These are phyloP conservation scores for Netelia virgata DNA, from an alignment of 2,888 invertebrate genomes.

Conservation along the genomic window DNA sequence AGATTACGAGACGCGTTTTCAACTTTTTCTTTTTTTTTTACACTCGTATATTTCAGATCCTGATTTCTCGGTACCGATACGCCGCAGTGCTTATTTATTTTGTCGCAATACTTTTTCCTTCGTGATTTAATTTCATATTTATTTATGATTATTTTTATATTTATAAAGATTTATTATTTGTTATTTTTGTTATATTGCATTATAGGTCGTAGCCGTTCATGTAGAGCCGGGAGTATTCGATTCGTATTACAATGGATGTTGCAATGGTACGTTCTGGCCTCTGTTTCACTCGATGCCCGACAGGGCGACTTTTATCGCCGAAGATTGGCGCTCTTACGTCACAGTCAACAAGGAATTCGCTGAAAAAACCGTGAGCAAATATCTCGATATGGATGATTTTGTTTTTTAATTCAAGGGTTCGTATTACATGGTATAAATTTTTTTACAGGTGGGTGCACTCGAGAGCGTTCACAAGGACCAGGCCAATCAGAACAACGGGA, in stretches of 20 bases:
- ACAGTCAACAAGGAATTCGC: slow-evolving; percentile 94
- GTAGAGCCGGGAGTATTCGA: slow-evolving; percentile 92
- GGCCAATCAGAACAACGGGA: slow-evolving; percentile 80
- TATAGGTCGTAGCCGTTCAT: slow-evolving; percentile 92
- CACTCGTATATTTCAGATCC: slow-evolving; percentile 41
- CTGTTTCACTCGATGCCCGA: slow-evolving; percentile 97
- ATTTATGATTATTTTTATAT: neutral
- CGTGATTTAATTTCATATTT: neutral
- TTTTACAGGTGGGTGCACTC: slow-evolving; percentile 78
- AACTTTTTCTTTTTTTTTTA: slow-evolving; percentile 38
- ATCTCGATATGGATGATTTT: too few relatives aligned
- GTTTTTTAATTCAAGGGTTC: too few relatives aligned
- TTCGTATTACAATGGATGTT: slow-evolving; percentile 96
- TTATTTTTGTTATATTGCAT: slow-evolving; percentile 24
- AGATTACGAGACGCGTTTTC: slow-evolving; percentile 62
- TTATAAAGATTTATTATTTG: neutral
- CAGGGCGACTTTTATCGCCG: slow-evolving; percentile 92
- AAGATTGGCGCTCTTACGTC: slow-evolving; percentile 93
- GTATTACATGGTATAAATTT: slow-evolving; percentile 18
- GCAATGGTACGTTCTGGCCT: slow-evolving; percentile 97
- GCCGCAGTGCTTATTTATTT: slow-evolving; percentile 4
- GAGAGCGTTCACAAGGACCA: slow-evolving; percentile 80
- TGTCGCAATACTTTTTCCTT: slow-evolving; percentile 7
- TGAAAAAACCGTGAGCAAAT: slow-evolving; percentile 88
- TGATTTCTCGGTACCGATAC: slow-evolving; percentile 38